Evolutionary conservation across 2,797 vertebrate species (phyloP).

Genomic region (Mycteria americana): DNA sequence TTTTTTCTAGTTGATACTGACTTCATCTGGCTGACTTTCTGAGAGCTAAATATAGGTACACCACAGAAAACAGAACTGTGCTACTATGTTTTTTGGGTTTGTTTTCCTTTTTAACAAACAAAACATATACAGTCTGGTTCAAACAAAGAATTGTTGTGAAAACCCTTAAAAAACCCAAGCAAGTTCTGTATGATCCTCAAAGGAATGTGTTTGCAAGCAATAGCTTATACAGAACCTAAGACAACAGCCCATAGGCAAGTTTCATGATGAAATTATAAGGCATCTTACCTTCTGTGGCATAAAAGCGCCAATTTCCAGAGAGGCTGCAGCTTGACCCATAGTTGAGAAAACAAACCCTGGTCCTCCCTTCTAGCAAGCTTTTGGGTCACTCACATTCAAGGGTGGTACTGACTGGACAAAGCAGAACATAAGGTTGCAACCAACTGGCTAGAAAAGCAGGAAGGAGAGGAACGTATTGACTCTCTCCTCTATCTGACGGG

Average conservation of each 20-base stretch:
- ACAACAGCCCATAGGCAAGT: not conserved
- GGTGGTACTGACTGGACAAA: not conserved
- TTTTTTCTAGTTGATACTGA: not conserved
- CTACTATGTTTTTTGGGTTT: not conserved
- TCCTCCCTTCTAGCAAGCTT: not conserved
- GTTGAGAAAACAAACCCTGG: not conserved
- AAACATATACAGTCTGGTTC: not conserved
- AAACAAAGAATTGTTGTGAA: not conserved
- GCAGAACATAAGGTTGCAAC: not conserved
- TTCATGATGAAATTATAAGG: not conserved
- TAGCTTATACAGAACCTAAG: not conserved
- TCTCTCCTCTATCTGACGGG: not conserved
- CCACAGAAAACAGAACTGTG: not conserved
- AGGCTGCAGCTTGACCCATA: not conserved
- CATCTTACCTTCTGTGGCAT: not conserved
- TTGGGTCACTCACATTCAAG: not conserved
- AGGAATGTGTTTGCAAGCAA: not conserved
- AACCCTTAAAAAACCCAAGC: not conserved
- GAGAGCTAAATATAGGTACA: not conserved
- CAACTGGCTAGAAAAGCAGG: not conserved
- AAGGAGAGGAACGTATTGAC: not conserved
- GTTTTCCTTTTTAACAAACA: not conserved
- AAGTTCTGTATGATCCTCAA: not conserved
- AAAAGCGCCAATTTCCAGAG: not conserved
- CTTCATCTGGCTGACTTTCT: not conserved